phyloP scores from a whole-genome alignment of 1,140 invertebrate genomes.

The Cydia pomonella region DNA sequence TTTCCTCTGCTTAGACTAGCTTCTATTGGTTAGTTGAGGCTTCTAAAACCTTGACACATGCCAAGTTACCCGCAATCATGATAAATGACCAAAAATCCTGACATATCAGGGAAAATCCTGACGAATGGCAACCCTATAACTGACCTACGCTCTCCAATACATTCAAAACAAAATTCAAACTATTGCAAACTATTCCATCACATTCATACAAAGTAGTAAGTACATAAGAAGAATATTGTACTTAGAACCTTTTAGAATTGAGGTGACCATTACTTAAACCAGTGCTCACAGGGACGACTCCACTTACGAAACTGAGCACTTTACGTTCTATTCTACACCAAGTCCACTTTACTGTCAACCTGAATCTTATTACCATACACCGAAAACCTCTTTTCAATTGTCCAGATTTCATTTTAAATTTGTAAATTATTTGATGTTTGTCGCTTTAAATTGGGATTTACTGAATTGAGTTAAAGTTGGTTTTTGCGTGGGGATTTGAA shows the following conservation, averaged over 20 bases:
- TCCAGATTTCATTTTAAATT: background rate
- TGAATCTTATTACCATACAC: background rate
- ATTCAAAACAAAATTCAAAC: background rate
- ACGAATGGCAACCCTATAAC: background rate
- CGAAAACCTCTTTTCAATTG: background rate
- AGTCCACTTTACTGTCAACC: background rate
- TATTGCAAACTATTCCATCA: background rate
- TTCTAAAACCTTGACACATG: too few species aligned
- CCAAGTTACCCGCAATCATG: too few species aligned
- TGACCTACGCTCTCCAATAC: background rate
- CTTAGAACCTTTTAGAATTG: background rate
- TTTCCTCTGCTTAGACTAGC: too few species aligned
- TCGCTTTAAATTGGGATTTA: background rate
- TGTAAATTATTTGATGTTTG: background rate
- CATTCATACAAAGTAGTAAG: background rate
- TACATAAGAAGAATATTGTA: background rate
- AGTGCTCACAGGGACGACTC: slow-evolving; percentile 6
- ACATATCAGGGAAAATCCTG: background rate
- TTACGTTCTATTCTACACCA: background rate
- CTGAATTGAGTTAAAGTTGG: background rate
- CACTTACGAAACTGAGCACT: slow-evolving; percentile 6
- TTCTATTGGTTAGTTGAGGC: too few species aligned
- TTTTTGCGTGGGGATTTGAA: background rate
- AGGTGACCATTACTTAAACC: slow-evolving; percentile 2
- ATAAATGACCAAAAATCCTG: too few species aligned